Base-by-base conservation (phyloP, 2,888 invertebrate genomes). In the Furcula furcula region DNA sequence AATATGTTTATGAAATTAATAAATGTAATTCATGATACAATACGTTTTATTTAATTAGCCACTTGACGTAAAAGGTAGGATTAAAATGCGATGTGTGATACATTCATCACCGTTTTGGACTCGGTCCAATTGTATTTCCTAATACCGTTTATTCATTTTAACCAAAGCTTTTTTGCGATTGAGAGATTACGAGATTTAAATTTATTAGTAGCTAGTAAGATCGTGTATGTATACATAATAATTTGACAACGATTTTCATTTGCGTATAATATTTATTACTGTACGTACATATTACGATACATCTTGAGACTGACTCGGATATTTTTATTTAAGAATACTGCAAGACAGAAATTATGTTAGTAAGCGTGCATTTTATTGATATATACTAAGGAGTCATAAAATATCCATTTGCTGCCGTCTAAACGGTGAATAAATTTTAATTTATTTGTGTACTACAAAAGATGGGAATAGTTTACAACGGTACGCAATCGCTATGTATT, bases 21-120 rank as follows among this genome's bases (percentile, higher is more conserved):
- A 54, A 52, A 53, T 29, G 34, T 48, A 46, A 33, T 41, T 44
- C 54, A 60, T 44, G 53, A 46, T 51, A 56, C 47, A 40, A 25
- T 31, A 35, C 43, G 57, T 73, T 75, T 68, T 58, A 72, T 75
- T 66, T 72, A 71, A 78, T 76, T 68, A 68, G 54, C 40, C 47
- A 48, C 63, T 65, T 60, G 61, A 63, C 55, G 53, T 63, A 51
- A n/a, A n/a, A 65, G 54, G 47, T 55, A 46, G 54, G 64, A 66
- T 70, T 65, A 71, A 63, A 65, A 57, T 56, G 54, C 51, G 57
- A 38, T 65, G 58, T 55, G 60, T 56, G 65, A 56, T 55, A 61
- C 66, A 73, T 77, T 71, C 65, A 70, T 81, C 75, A 77, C 63
- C 68, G 54, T 72, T 76, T 82, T 83, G 82, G 82, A 77, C 39